phyloP scores from a whole-genome alignment of 2,888 invertebrate species.

The Penaeus monodon region DNA sequence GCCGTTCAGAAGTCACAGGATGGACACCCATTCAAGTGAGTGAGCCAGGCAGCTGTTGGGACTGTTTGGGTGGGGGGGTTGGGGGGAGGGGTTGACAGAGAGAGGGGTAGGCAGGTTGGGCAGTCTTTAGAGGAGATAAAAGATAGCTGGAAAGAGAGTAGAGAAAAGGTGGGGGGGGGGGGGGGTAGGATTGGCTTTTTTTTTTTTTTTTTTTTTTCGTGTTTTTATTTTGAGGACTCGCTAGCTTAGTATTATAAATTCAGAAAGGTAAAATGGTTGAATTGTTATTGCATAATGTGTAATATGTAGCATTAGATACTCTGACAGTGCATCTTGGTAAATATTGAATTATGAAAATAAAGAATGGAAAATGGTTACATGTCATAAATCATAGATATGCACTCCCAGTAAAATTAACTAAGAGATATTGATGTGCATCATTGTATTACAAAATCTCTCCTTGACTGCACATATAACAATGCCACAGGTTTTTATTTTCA shows the following conservation, averaged over 20 bases:
- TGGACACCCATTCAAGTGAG: conserved; percentile 87
- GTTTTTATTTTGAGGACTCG: no score
- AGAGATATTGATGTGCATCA: no score
- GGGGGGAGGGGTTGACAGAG: no score
- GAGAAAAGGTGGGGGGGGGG: no score
- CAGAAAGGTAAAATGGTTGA: not conserved
- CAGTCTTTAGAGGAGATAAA: not conserved
- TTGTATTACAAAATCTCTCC: no score
- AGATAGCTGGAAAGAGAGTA: not conserved
- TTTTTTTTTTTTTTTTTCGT: no score
- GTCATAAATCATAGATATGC: not conserved
- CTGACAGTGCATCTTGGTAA: not conserved
- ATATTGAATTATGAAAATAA: not conserved
- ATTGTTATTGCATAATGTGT: not conserved
- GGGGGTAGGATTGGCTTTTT: no score
- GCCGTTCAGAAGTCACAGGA: conserved; percentile 95
- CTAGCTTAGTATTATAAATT: not conserved
- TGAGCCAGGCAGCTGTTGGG: not conserved
- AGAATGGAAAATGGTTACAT: not conserved
- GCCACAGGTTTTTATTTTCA: no score
- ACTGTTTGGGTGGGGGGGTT: no score
- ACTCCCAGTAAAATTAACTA: no score
- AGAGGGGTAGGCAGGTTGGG: not conserved
- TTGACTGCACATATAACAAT: no score
- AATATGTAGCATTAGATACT: not conserved